Evolutionary conservation across 2,113 vertebrate species (phyloP).

Genomic region (Scolopax mira): DNA sequence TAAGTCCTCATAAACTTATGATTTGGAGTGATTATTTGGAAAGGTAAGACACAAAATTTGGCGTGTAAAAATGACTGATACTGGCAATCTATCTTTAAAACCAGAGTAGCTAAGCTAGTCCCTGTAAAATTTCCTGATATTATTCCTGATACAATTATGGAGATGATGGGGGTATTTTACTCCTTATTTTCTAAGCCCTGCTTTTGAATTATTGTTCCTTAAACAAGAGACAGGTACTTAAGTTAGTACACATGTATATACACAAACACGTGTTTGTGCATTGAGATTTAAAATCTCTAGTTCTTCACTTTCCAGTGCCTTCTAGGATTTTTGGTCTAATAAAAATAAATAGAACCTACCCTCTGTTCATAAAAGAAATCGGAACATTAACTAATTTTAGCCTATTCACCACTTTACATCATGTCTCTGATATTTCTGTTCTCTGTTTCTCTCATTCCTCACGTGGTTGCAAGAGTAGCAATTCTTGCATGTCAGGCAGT

Average conservation of each 20-base stretch:
- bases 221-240: not conserved
- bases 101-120: not conserved
- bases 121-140: not conserved
- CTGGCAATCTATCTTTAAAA: not conserved
- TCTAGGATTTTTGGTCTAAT: not conserved
- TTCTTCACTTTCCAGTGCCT: not conserved
- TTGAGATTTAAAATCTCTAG: not conserved
- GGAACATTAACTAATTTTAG: not conserved
- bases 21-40: not conserved
- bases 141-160: not conserved
- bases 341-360: not conserved
- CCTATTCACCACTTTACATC: not conserved
- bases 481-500: not conserved
- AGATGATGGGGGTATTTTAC: not conserved
- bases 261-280: not conserved
- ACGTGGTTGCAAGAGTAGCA: not conserved
- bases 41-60: not conserved
- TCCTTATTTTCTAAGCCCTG: not conserved
- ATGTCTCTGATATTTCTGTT: not conserved
- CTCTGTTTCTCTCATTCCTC: not conserved
- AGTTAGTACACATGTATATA: fast-evolving
- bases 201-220: not conserved
- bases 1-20: not conserved
- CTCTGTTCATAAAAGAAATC: not conserved
- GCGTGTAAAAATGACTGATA: not conserved